Base-by-base conservation (phyloP, 2,113 vertebrate genomes). In the Ciconia stormi region DNA sequence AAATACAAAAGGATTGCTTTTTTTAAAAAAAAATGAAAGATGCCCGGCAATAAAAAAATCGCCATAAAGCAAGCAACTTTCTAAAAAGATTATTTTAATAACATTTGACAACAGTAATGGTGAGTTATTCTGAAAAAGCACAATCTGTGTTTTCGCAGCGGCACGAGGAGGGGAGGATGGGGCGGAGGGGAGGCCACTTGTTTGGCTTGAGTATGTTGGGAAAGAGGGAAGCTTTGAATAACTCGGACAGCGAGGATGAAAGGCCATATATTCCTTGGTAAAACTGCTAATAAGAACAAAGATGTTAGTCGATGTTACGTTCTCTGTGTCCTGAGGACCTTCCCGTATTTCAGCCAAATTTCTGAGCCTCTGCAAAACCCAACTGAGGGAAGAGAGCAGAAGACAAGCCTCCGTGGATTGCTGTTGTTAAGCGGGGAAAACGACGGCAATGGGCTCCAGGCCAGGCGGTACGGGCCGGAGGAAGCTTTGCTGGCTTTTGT, bases 361-460 rank as follows among this genome's bases (percentile, higher is more conserved):
- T 63, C 76, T 55, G 53, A 83, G 47, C 67, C 67, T 30, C 16
- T 23, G 47, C 21, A 34, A 40, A 46, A 27, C 56, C n/a, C 77
- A 63, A 1, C 10, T 11, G 44, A 14, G 1, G 20, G 77, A 34
- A 26, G 38, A 30, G 66, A 50, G 52, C 12, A 59, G 52, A n/a
- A 74, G 6, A 2, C 10, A 83, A 73, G 4, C 3, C 34, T 36
- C 38, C 0, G 0, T 9, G 62, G 58, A 5, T 71, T 66, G 9
- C 1, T 15, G 19, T 9, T 16, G n/a, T 47, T 69, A 4, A 36
- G 16, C 6, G 58, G 72, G 62, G 47, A 71, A 46, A 53, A 44
- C 0, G 0, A 34, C 1, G 21, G 50, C 19, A 13, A 3, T 0
- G 53, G 53, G n/a, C 3, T 72, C 32, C 18, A 8, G 26, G 30